Conservation (phyloP, 2,113 vertebrate species). For the Vidua macroura region DNA sequence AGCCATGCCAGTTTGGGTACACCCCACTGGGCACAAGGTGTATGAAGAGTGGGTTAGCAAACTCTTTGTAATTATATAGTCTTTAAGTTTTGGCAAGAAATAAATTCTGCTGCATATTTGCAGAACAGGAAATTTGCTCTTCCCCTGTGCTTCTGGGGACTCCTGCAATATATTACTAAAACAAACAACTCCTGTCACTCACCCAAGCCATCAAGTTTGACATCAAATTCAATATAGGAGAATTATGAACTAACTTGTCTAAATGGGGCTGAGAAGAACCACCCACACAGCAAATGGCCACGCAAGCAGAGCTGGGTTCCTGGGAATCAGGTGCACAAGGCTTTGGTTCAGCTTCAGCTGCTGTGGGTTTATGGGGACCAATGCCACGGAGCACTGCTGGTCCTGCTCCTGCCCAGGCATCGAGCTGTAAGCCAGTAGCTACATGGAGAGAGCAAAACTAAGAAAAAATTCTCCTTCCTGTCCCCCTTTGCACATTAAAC, state of each 20-base stretch:
- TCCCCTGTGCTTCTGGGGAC: neutral
- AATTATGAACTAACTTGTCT: neutral
- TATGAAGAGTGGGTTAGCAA: neutral
- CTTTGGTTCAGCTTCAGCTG: neutral
- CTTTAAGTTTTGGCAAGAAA: neutral
- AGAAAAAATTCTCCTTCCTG: neutral
- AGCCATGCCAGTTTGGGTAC: neutral
- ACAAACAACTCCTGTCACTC: neutral
- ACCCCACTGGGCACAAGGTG: neutral
- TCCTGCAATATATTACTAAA: neutral
- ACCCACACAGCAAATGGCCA: neutral
- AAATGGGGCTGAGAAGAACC: neutral
- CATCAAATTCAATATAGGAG: neutral
- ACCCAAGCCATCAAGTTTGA: neutral
- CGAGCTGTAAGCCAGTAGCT: neutral
- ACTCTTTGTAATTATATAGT: neutral
- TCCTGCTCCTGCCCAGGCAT: neutral
- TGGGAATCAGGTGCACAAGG: neutral
- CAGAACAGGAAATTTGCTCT: neutral
- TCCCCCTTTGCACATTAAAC: neutral
- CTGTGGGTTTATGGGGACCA: neutral
- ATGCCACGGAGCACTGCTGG: rapidly evolving
- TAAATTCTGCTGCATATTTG: neutral
- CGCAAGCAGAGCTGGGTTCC: neutral
- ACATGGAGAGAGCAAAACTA: neutral